Percentiles rank a stretch among this genome's conserved stretches.
phyloP scores from a whole-genome alignment of 2,113 vertebrate species.

The Ivindomyrus marchei region DNA sequence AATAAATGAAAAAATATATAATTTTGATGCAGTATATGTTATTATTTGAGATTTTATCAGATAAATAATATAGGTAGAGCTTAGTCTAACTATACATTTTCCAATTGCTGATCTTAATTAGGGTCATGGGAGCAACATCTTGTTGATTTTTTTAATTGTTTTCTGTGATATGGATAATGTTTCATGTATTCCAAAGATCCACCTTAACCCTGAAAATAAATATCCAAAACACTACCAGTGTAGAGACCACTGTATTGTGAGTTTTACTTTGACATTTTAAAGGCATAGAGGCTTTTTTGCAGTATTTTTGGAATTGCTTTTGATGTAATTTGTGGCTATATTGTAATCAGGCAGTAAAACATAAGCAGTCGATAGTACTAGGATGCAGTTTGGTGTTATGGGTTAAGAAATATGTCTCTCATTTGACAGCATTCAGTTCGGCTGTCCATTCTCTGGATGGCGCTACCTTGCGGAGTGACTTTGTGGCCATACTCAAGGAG shows the following conservation, averaged over 20 bases:
- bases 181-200: neutral
- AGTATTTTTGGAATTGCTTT: neutral
- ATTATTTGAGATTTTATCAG: neutral
- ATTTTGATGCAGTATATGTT: neutral
- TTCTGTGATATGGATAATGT: neutral
- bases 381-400: neutral
- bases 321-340: neutral
- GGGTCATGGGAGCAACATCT: neutral
- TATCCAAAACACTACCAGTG: neutral
- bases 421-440: constrained; percentile 70
- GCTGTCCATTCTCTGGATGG: constrained; percentile 91
- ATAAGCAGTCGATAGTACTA: neutral
- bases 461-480: constrained; percentile 82
- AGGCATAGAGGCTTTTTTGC: neutral
- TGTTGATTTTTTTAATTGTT: neutral
- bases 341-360: constrained; percentile 3
- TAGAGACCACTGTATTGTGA: neutral
- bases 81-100: neutral
- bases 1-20: neutral
- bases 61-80: neutral
- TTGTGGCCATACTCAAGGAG: constrained; percentile 82
- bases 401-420: neutral
- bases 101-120: neutral
- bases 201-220: neutral
- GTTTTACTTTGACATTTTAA: constrained; percentile 1